phyloP scores from a whole-genome alignment of 1,140 invertebrate genomes.

The Helicorthomorpha holstii region DNA sequence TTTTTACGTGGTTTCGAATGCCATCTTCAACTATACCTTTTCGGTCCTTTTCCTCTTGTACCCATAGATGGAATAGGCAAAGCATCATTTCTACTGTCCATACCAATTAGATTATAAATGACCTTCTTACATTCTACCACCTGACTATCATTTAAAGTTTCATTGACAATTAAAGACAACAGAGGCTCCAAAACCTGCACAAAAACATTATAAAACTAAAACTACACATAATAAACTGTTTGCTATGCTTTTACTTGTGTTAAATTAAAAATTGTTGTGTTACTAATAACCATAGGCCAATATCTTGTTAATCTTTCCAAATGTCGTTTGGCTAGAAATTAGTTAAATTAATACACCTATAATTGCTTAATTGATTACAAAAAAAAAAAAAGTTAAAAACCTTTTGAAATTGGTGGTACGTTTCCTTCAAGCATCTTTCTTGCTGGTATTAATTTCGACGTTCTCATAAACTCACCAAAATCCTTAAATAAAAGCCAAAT shows the following conservation, averaged over 20 bases:
- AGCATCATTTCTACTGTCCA: slow-evolving; percentile 68
- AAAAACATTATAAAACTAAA: too few species aligned
- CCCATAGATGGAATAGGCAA: slow-evolving; percentile 43
- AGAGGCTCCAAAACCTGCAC: slow-evolving; percentile 62
- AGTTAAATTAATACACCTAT: neutral
- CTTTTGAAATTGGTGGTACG: slow-evolving; percentile 21
- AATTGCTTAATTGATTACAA: neutral
- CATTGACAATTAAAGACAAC: slow-evolving; percentile 58
- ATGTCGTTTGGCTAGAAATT: slow-evolving; percentile 37
- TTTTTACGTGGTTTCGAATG: neutral
- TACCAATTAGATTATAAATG: slow-evolving; percentile 58
- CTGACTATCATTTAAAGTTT: slow-evolving; percentile 64
- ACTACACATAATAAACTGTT: neutral
- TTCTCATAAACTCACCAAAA: slow-evolving; percentile 72
- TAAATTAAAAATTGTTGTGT: slow-evolving; percentile 77
- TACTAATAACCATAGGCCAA: slow-evolving; percentile 82
- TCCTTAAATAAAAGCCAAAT: slow-evolving; percentile 38
- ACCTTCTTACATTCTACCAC: slow-evolving; percentile 73
- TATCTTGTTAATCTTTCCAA: slow-evolving; percentile 65
- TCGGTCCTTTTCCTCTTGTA: slow-evolving; percentile 30
- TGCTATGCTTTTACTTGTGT: slow-evolving; percentile 36
- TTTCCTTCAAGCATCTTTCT: neutral
- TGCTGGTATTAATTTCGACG: slow-evolving; percentile 54
- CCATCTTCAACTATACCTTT: slow-evolving; percentile 21
- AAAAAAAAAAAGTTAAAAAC: slow-evolving; percentile 11